phyloP scores from a whole-genome alignment of 1,140 invertebrate species.

The Acarapis woodi region DNA sequence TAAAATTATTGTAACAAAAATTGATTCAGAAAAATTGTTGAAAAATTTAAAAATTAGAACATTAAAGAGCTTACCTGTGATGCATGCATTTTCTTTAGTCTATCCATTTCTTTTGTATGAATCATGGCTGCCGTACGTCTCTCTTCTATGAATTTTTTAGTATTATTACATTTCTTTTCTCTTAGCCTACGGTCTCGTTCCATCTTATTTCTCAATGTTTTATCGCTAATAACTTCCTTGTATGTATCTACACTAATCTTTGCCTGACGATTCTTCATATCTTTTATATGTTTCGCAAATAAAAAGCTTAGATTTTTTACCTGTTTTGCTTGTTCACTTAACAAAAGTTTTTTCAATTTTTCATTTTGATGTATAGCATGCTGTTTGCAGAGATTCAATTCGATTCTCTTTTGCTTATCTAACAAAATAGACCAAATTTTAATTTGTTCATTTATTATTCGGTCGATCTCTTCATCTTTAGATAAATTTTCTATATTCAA shows the following conservation, averaged over 20 bases:
- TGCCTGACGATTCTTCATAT: constrained; percentile 77
- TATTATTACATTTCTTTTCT: constrained; percentile 95
- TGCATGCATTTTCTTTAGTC: constrained; percentile 60
- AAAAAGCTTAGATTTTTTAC: too few relatives aligned
- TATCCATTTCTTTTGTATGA: constrained; percentile 74
- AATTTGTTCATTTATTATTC: constrained; percentile 60
- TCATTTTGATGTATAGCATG: constrained; percentile 60
- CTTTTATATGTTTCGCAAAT: too few relatives aligned
- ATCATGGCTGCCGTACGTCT: constrained; percentile 55
- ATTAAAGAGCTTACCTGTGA: too few relatives aligned
- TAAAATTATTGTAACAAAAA: too few relatives aligned
- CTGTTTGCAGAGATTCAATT: constrained; percentile 47
- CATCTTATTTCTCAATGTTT: constrained; percentile 82
- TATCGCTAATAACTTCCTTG: constrained; percentile 78
- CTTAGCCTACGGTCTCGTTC: constrained; percentile 63
- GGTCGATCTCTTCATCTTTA: constrained; percentile 41
- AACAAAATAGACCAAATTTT: constrained; percentile 74
- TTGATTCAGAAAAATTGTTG: too few relatives aligned
- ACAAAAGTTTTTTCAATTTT: constrained; percentile 52
- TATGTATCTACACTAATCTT: constrained; percentile 87
- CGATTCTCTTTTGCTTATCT: constrained; percentile 58
- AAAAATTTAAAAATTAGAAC: constrained; percentile 4
- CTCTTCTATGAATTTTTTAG: constrained; percentile 95
- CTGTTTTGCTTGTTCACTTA: constrained; percentile 48
- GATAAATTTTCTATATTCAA: constrained; percentile 51